Evolutionary conservation across 2,113 vertebrate species (phyloP).

Genomic region (Rissa tridactyla): DNA sequence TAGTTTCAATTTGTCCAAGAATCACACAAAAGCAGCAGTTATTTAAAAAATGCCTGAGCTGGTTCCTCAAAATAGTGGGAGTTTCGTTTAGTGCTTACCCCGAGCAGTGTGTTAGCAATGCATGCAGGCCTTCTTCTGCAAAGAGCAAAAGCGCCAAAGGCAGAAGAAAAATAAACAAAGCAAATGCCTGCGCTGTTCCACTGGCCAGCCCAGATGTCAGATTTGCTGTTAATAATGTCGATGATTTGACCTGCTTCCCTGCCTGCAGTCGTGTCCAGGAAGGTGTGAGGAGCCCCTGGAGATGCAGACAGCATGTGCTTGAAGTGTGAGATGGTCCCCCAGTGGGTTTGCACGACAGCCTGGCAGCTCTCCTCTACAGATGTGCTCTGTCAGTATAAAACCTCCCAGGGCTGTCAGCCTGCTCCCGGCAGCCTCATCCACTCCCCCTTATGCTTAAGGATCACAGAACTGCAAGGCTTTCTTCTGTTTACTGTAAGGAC

Average conservation of each 20-base stretch:
- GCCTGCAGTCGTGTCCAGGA: background rate
- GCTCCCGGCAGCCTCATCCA: slow-evolving; percentile 25
- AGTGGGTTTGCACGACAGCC: background rate
- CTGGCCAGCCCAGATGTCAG: slow-evolving; percentile 19
- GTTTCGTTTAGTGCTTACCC: background rate
- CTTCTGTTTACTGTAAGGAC: slow-evolving; percentile 52
- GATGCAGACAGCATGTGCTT: background rate
- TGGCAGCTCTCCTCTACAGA: slow-evolving; percentile 39
- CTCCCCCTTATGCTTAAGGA: slow-evolving; percentile 4
- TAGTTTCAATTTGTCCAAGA: slow-evolving; percentile 54
- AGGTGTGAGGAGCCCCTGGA: slow-evolving; percentile 23
- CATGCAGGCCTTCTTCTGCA: background rate
- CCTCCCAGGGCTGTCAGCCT: slow-evolving; percentile 20
- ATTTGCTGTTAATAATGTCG: background rate
- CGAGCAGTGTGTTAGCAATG: background rate
- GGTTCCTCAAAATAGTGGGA: slow-evolving; percentile 28
- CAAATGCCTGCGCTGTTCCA: slow-evolving; percentile 24
- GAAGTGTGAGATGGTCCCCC: background rate
- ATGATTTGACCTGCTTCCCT: background rate
- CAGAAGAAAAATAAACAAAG: slow-evolving; percentile 63
- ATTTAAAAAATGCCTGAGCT: slow-evolving; percentile 14
- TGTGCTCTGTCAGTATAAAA: slow-evolving; percentile 44
- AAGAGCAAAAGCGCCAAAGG: slow-evolving; percentile 13
- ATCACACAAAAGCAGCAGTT: slow-evolving; percentile 27
- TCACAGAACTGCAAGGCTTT: slow-evolving; percentile 30